Conservation (phyloP, 2,888 invertebrate species). For the Tortricodes alternella region DNA sequence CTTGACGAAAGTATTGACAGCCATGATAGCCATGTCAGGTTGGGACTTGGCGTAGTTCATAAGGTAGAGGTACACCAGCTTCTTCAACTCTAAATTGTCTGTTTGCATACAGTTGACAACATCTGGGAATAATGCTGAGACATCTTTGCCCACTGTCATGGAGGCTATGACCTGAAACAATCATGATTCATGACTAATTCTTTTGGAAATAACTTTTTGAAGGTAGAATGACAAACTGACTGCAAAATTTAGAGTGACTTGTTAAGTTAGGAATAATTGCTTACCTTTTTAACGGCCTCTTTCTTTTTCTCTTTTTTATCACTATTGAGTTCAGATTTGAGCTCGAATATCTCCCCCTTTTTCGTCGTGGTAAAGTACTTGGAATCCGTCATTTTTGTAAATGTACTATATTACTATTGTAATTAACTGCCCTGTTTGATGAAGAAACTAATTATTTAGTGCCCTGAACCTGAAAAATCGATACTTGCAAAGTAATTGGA, state of each 20-base stretch:
- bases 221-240: too few relatives aligned
- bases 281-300: slow-evolving; percentile 99
- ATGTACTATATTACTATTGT: slow-evolving; percentile 20
- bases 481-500: slow-evolving; percentile 40
- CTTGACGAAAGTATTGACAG: slow-evolving; percentile 99
- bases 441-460: slow-evolving; percentile 37
- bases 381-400: slow-evolving; percentile 95
- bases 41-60: slow-evolving; percentile 99
- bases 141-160: slow-evolving; percentile 99
- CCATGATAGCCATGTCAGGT: slow-evolving; percentile 99
- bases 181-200: neutral
- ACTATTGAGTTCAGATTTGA: slow-evolving; percentile 99
- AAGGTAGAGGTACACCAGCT: slow-evolving; percentile 98
- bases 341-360: slow-evolving; percentile 99
- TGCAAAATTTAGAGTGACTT: neutral
- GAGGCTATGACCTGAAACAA: slow-evolving; percentile 95
- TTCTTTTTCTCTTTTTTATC: slow-evolving; percentile 99
- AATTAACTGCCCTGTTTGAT: slow-evolving; percentile 1
- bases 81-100: slow-evolving; percentile 99
- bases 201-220: slow-evolving; percentile 5
- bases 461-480: slow-evolving; percentile 52
- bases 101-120: slow-evolving; percentile 99
- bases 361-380: slow-evolving; percentile 99
- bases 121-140: slow-evolving; percentile 98
- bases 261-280: too few relatives aligned